Base-by-base conservation (phyloP, 2,888 invertebrate genomes). In the Acleris holmiana region DNA sequence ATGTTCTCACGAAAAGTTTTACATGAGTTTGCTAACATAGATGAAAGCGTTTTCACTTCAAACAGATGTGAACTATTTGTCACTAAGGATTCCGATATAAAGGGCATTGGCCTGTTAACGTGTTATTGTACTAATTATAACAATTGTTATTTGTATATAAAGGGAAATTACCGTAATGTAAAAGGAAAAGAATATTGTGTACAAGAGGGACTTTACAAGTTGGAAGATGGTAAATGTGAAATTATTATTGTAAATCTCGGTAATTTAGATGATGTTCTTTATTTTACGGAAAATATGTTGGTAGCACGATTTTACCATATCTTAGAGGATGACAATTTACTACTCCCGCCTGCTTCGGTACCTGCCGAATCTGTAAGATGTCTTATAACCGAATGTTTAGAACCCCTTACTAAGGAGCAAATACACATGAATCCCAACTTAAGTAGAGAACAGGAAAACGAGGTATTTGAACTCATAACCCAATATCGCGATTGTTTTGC, bases 401-500 rank as follows among this genome's bases (percentile, higher is more conserved):
- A 25, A 50, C n/a, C 50, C n/a, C 10, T 50, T 1, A 25, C 21
- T 8, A 8, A 29, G 17, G 17, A 51, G 4, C 17, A 50, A 15
- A 10, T 51, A 2, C 10, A 25, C 17, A 29, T 51, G 1, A 51
- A 51, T 17, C 10, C 51, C 1, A 18, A 51, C 5, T 17, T 51
- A 29, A 29, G 17, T 50, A 7, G 4, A 4, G 50, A 29, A 4
- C 50, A 50, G 2, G 29, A 29, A 6, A 10, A 48, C 19, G 17
- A 10, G 25, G 51, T 44, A 5, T 41, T 23, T 41, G 23, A 44
- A 13, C 50, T 61, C 17, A 61, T 54, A 17, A 46, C 54, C 21
- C 48, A 47, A 23, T 48, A 61, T 47, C 46, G 61, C 13, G 29
- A 35, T 2, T 48, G 48, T 23, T 61, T 61, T n/a, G 61, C 61